Evolutionary conservation across 92 coral and sea anemone species (phyloP).

Genomic region (Parazoanthus atlanticus): DNA sequence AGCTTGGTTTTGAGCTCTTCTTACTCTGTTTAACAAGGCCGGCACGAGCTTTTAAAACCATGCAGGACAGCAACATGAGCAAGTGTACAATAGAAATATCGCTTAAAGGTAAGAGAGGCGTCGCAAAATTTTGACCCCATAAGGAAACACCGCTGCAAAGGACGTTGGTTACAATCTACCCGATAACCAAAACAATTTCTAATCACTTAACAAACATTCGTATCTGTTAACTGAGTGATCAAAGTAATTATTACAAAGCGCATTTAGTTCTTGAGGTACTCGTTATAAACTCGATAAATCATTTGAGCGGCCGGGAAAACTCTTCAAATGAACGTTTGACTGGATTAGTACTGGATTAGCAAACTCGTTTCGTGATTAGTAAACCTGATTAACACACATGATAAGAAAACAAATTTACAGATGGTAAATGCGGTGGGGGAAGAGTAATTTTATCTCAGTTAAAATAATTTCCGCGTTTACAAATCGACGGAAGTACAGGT

Average conservation of each 20-base stretch:
- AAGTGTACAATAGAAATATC: too few relatives aligned
- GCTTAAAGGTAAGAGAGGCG: too few relatives aligned
- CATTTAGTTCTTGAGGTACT: conserved; percentile 4
- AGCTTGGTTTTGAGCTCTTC: not conserved
- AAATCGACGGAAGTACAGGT: conserved; percentile 26
- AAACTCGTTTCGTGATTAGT: conserved; percentile 31
- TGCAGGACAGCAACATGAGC: too few relatives aligned
- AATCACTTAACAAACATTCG: conserved; percentile 32
- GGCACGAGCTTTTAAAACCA: too few relatives aligned
- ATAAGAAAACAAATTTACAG: conserved; percentile 43
- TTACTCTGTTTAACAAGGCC: too few relatives aligned
- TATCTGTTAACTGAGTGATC: conserved; percentile 8
- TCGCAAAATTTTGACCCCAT: not conserved
- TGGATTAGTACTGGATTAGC: conserved; percentile 42
- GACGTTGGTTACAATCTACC: conserved; percentile 8
- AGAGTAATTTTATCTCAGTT: conserved; percentile 37
- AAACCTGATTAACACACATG: conserved; percentile 31
- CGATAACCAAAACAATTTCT: conserved; percentile 12
- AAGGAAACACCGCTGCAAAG: not conserved
- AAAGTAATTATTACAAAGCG: conserved; percentile 10
- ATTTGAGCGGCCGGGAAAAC: conserved; percentile 4
- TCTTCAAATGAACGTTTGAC: conserved; percentile 25
- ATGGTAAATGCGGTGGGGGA: conserved; percentile 32
- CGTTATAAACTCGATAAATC: conserved; percentile 6
- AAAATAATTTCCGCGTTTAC: conserved; percentile 36